A percentile compares a stretch with the other conserved stretches of the same genome.
These are phyloP conservation scores for Lampropteryx suffumata DNA, from an alignment of 2,888 invertebrate genomes.

Conservation along the genomic window DNA sequence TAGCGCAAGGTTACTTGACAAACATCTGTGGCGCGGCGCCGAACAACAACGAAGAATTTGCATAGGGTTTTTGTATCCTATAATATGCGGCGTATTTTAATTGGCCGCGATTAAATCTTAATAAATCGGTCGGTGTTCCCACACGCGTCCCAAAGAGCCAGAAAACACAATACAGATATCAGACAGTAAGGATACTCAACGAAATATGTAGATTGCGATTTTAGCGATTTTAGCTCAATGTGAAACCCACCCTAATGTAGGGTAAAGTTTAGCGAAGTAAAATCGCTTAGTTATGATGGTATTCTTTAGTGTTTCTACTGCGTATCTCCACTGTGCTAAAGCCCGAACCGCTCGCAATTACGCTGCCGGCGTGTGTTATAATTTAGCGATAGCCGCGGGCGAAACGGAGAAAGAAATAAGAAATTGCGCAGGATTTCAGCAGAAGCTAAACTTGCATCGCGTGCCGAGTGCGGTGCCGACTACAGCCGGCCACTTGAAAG, in stretches of 20 bases:
- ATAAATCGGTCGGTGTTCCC: constrained; percentile 76
- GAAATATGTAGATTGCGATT: background rate
- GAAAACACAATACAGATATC: constrained; percentile 8
- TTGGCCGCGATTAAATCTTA: constrained; percentile 78
- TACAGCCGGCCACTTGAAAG: constrained; percentile 59
- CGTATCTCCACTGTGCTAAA: constrained; percentile 26
- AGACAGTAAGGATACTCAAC: constrained; percentile 2
- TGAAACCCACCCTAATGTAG: background rate
- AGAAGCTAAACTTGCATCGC: constrained; percentile 56
- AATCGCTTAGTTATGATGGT: too few species aligned
- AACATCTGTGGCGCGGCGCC: constrained; percentile 46
- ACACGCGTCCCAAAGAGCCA: constrained; percentile 49
- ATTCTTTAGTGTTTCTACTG: constrained; percentile 9
- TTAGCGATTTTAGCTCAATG: too few species aligned
- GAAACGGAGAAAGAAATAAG: constrained; percentile 50
- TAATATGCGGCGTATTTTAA: constrained; percentile 75
- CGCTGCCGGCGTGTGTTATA: constrained; percentile 67
- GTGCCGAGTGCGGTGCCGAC: constrained; percentile 49
- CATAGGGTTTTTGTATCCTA: constrained; percentile 66
- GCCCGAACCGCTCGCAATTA: constrained; percentile 62
- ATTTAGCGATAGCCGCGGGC: constrained; percentile 71
- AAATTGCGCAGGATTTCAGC: constrained; percentile 69
- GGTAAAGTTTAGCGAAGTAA: too few species aligned
- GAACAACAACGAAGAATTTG: constrained; percentile 51
- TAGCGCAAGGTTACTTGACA: constrained; percentile 37